Conservation (phyloP, 2,113 vertebrate species). For the Leptodactylus fuscus region DNA sequence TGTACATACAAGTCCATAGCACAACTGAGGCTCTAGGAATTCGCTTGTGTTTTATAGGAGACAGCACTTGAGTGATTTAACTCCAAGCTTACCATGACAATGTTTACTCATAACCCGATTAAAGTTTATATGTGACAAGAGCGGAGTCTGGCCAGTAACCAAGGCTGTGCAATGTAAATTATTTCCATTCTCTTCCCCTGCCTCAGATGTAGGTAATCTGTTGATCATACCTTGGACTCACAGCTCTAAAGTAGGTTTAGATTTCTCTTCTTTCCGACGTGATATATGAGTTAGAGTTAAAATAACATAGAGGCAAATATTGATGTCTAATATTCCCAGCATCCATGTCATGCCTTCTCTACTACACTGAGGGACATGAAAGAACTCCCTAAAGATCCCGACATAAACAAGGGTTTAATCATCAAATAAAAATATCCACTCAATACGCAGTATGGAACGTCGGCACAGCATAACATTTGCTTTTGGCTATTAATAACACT, state of each 20-base stretch:
- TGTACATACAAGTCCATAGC: background rate
- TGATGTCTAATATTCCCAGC: constrained; percentile 25
- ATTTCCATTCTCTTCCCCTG: constrained; percentile 31
- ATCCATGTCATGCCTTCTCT: constrained; percentile 33
- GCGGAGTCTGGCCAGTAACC: constrained; percentile 15
- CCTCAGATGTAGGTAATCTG: constrained; percentile 51
- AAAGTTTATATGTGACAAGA: constrained; percentile 36
- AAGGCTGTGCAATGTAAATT: constrained; percentile 33
- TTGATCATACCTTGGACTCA: constrained; percentile 44
- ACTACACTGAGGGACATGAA: constrained; percentile 15
- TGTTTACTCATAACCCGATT: constrained; percentile 37
- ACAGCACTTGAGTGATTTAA: constrained; percentile 10
- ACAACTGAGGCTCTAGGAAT: background rate
- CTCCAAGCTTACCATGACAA: constrained; percentile 24
- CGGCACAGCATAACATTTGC: background rate
- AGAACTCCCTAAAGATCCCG: constrained; percentile 1
- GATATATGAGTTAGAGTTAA: constrained; percentile 39
- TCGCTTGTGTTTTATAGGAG: background rate
- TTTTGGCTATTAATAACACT: background rate
- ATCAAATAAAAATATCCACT: background rate
- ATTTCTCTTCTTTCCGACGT: constrained; percentile 26
- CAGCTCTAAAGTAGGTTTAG: constrained; percentile 46
- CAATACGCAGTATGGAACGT: background rate
- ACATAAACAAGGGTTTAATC: constrained; percentile 28
- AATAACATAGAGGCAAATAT: constrained; percentile 40